Evolutionary conservation across 1,140 invertebrate genomes (phyloP), one percentile per base, ranked within the genome.

Genomic region (Ctenoplectra terminalis): DNA sequence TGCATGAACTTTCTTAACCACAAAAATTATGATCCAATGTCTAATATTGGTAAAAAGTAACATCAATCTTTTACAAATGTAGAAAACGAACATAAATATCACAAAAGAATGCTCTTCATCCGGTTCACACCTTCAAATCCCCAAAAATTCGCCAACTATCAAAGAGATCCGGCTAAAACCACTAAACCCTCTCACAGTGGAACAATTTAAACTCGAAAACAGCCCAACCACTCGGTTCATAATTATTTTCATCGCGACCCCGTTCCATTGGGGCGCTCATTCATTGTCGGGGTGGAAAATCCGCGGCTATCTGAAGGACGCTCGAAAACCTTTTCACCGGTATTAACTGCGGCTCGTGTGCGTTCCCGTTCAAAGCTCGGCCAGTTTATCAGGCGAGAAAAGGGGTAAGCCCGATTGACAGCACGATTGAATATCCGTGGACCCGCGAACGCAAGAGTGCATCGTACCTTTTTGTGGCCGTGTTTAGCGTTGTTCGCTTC

Each of bases 401-500:
- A 43, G 54, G 26, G 31, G 43, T 40, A 63, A 75, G 46, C 56
- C 52, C 29, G 67, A 78, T 78, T 37, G 66, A 58, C 75, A 56
- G 26, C 11, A 11, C 54, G 67, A 78, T 71, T 60, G 52, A 71
- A 78, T 69, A 69, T 78, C 54, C 23, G 64, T 29, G 56, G 29
- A 40, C 29, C 17, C 26, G 17, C n/a, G 9, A 37, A 34, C 31
- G 43, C 37, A 17, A n/a, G 74, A 29, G n/a, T 26, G 61, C 37
- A 29, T 37, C 58, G 43, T 23, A 63, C 46, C 15, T 71, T 60
- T 71, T 48, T 34, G 40, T 26, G 29, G 54, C 37, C 54, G 66
- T 70, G 66, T 71, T 78, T 71, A 78, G 67, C 52, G 66, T 56
- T 60, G 66, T 60, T 71, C 64, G 29, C 20, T n/a, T 48, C 40